Base-by-base conservation (phyloP, 2,113 vertebrate species). In the Crocuta crocuta region DNA sequence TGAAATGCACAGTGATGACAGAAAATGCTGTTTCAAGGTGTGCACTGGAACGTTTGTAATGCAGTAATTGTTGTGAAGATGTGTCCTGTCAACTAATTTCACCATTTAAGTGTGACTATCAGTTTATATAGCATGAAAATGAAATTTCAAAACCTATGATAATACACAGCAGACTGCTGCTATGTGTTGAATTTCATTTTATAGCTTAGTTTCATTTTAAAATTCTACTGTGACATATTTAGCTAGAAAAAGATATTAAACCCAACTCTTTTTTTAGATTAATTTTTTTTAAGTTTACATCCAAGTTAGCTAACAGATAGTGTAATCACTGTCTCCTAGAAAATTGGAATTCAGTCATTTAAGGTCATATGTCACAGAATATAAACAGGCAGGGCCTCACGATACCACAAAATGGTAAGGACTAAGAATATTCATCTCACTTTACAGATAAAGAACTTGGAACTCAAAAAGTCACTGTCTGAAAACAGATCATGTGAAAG, bases 151-250 rank as follows among this genome's bases (percentile, higher is more conserved):
- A 55, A 45, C 70, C 92, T 74, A 10, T 65, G 83, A 87, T 70
- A 83, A 92, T 17, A 66, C 73, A 71, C 31, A n/a, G 53, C 39
- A 87, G 68, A 79, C 58, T 13, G 73, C 7, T 11, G 87, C 58
- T 43, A 17, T 21, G 83, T 83, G 83, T 2, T 74, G 68, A 95
- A 94, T 80, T 86, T 33, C 90, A 96, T 81, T 96, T 58, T 81
- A 43, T 24, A 86, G 35, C 89, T 89, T 91, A 48, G 94, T 86
- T 97, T 97, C 79, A 78, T 81, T 94, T 98, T 93, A 78, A 89
- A 89, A 95, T 78, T 95, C 89, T 89, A 78, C 78, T 39, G 61
- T 61, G 92, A 89, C 79, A 89, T 45, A 82, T 70, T 95, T 86
- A 93, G 87, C n/a, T 43, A 31, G 53, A 86, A 73, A 66, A 68